Evolutionary conservation across 2,113 vertebrate genomes (phyloP).

Genomic region (Nannospalax galili): DNA sequence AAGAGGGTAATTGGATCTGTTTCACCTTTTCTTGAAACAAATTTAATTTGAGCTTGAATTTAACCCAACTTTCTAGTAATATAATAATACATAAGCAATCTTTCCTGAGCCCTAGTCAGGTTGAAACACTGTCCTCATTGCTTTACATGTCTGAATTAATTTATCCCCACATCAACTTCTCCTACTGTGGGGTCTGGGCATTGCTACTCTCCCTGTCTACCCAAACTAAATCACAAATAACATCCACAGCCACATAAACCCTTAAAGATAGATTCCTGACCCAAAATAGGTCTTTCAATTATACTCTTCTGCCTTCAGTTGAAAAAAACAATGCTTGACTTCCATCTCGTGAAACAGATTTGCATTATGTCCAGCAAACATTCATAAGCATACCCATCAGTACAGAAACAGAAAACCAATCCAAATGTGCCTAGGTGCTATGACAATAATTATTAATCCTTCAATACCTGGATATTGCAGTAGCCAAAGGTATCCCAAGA

Average conservation of each 20-base stretch:
- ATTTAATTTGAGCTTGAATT: slow-evolving; percentile 21
- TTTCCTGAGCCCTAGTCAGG: neutral
- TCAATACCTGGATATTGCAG: neutral
- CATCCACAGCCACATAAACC: neutral
- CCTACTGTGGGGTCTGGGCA: neutral
- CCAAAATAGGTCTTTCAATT: neutral
- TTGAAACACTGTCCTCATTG: neutral
- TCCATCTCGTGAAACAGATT: neutral
- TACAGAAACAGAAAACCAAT: neutral
- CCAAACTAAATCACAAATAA: neutral
- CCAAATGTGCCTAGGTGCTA: neutral
- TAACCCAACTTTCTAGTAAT: slow-evolving; percentile 23
- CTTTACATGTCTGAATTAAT: neutral
- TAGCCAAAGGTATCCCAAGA: neutral
- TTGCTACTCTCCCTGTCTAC: neutral
- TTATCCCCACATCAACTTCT: neutral
- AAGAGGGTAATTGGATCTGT: neutral
- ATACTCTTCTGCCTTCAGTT: neutral
- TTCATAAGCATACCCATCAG: neutral
- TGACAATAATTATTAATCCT: neutral
- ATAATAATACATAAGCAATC: slow-evolving; percentile 26
- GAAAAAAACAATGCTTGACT: slow-evolving; percentile 6
- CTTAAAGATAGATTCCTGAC: neutral
- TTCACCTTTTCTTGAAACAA: slow-evolving; percentile 50
- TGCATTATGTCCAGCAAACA: neutral